Conservation (phyloP, 2,797 vertebrate species). For the Carduelis carduelis region DNA sequence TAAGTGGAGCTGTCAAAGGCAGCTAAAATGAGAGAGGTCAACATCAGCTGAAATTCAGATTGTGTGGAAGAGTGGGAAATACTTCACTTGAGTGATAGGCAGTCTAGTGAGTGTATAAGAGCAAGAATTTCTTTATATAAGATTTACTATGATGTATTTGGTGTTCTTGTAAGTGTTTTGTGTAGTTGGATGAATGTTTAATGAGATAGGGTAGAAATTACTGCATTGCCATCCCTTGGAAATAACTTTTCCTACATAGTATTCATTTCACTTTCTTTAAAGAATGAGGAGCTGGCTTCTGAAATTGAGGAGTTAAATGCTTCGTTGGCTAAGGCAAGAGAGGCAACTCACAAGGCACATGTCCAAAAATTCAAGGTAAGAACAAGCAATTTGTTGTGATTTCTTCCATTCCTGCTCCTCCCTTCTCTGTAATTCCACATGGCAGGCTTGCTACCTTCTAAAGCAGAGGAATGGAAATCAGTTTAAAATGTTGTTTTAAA, state of each 20-base stretch:
- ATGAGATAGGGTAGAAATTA: not conserved
- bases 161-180: slow-evolving; percentile 1
- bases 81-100: not conserved
- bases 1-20: not conserved
- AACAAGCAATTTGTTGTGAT: not conserved
- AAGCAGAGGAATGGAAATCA: not conserved
- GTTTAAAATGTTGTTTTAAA: not conserved
- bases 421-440: not conserved
- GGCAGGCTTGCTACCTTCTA: not conserved
- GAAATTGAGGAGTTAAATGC: slow-evolving; percentile 86
- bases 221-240: not conserved
- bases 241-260: not conserved
- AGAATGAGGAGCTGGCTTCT: slow-evolving; percentile 87
- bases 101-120: not conserved
- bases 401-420: not conserved
- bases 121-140: not conserved
- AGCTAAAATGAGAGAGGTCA: not conserved
- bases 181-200: not conserved
- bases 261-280: slow-evolving; percentile 30
- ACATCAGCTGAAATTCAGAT: not conserved
- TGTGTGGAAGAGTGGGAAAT: not conserved
- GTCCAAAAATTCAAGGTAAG: slow-evolving; percentile 86
- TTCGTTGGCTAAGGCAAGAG: slow-evolving; percentile 82
- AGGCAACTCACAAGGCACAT: slow-evolving; percentile 83
- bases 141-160: not conserved